These are phyloP conservation scores for Morone chrysops DNA, from an alignment of 2,113 vertebrate species.

Conservation along the genomic window DNA sequence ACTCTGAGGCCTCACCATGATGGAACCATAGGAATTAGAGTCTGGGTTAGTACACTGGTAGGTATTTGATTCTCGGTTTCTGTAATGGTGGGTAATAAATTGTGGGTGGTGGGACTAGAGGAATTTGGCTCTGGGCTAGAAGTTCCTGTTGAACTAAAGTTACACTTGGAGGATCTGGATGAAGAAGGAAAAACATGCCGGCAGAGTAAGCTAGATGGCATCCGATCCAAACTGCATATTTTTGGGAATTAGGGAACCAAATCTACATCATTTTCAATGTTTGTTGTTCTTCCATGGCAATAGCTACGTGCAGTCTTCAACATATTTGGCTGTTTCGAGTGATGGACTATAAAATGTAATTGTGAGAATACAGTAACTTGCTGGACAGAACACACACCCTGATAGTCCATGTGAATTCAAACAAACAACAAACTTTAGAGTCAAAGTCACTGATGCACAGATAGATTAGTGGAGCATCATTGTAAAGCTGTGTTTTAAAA, in stretches of 20 bases:
- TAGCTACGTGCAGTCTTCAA: slow-evolving; percentile 1
- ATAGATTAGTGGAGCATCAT: background rate
- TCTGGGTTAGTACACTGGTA: slow-evolving; percentile 40
- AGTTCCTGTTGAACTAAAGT: slow-evolving; percentile 62
- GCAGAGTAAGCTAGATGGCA: slow-evolving; percentile 10
- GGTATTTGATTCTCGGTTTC: slow-evolving; percentile 63
- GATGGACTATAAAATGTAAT: slow-evolving; percentile 18
- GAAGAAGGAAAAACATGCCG: slow-evolving; percentile 62
- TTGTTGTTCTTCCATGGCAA: slow-evolving; percentile 29
- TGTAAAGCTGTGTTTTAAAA: background rate
- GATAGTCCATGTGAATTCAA: background rate
- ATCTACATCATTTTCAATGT: slow-evolving; percentile 46
- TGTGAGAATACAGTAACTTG: slow-evolving; percentile 8
- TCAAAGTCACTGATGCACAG: background rate
- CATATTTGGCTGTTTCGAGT: background rate
- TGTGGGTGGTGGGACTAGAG: slow-evolving; percentile 60
- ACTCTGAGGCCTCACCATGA: slow-evolving; percentile 42
- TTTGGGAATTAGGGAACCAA: slow-evolving; percentile 46
- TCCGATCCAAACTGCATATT: slow-evolving; percentile 47
- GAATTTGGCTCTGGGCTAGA: slow-evolving; percentile 61
- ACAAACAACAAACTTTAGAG: background rate
- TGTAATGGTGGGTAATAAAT: slow-evolving; percentile 71
- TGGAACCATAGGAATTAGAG: slow-evolving; percentile 57
- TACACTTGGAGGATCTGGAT: slow-evolving; percentile 45
- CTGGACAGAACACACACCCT: background rate